A percentile compares a stretch with the other conserved stretches of the same genome.
Evolutionary conservation across 1,140 invertebrate species (phyloP).

Genomic region (Bombus polaris): DNA sequence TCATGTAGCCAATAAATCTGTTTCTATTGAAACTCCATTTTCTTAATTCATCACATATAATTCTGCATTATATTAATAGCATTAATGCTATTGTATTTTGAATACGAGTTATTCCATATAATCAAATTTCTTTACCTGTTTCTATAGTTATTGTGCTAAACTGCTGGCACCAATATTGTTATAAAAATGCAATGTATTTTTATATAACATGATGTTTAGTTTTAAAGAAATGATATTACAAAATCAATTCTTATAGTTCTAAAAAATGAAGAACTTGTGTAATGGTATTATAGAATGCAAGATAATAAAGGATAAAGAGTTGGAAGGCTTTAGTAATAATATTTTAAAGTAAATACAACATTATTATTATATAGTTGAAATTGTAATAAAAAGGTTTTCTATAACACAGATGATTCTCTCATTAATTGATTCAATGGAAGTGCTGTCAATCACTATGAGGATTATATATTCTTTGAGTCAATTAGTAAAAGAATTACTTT

Average conservation of each 20-base stretch:
- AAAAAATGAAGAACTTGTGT: neutral
- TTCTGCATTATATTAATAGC: constrained; percentile 56
- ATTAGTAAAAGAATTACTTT: neutral
- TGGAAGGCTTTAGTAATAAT: no score
- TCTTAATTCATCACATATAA: constrained; percentile 58
- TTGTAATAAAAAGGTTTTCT: neutral
- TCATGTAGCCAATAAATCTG: constrained; percentile 61
- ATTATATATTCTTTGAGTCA: neutral
- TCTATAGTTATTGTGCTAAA: constrained; percentile 61
- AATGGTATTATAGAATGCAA: neutral
- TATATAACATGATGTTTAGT: neutral
- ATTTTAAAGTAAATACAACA: neutral
- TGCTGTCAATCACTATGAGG: neutral
- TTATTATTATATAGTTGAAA: neutral
- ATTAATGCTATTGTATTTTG: constrained; percentile 58
- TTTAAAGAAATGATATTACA: neutral
- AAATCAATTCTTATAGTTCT: neutral
- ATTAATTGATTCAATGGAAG: neutral
- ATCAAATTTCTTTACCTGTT: constrained; percentile 61
- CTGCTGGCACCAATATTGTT: constrained; percentile 45
- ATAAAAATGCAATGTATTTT: constrained; percentile 2
- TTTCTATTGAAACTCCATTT: constrained; percentile 65
- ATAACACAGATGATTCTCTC: neutral
- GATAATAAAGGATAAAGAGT: no score
- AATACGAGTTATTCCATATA: constrained; percentile 49